Base-by-base conservation (phyloP, 1,140 invertebrate genomes). In the Drosophila navojoa region DNA sequence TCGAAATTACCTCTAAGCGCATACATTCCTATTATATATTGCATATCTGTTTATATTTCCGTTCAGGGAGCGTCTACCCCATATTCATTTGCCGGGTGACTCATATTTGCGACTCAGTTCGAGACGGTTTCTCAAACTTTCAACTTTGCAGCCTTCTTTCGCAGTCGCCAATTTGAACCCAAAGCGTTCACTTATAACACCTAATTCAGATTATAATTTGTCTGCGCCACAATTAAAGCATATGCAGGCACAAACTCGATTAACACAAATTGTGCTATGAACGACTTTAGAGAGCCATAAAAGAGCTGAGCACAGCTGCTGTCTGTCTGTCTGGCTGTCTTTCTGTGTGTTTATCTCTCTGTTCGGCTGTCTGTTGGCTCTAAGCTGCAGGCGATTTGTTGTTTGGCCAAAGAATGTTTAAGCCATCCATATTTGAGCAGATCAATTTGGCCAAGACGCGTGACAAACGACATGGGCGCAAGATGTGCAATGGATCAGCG, bases 121-220 rank as follows among this genome's bases (percentile, higher is more conserved):
- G 10, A 35, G 32, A 35, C 6, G 7, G 6, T 35, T 35, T 35
- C 32, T 9, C 32, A 35, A 35, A 6, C 32, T 38, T 22, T 47
- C 19, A 22, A 22, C 19, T 22, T 22, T 22, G 19, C 19, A 22
- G 19, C 19, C 19, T 22, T 22, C 19, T 73, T 81, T 77, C 74
- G 19, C 19, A 22, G 81, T 81, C 77, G 75, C 63, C 76, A 80
- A 71, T 73, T 54, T 13, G n/a, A 16, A 11, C 4, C 13, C 53
- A 25, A 67, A 57, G 27, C 54, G 58, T 44, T 52, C 69, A 75
- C 61, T 79, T 82, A 82, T 52, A 61, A 71, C 64, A 71, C 67
- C 79, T 59, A 76, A 84, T 84, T 82, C 62, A 57, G 61, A 68
- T 72, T 82, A 76, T 64, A 79, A 79, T 71, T 82, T 61, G 71